Conservation (phyloP, 2,797 vertebrate species). For the Petrocephalus sullivani region DNA sequence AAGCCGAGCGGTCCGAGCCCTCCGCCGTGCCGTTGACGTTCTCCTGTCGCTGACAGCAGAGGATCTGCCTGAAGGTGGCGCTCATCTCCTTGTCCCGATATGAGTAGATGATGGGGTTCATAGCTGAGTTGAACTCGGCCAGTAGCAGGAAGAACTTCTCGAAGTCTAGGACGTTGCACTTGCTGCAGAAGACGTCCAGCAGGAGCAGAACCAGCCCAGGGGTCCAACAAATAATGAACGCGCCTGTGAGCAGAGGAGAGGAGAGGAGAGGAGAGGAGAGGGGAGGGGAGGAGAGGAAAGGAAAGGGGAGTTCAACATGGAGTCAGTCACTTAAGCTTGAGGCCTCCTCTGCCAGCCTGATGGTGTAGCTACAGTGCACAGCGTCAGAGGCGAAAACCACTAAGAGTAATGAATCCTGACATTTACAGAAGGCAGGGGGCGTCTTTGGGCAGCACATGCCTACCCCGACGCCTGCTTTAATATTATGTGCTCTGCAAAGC, state of each 20-base stretch:
- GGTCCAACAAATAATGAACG: slow-evolving; percentile 98
- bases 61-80: slow-evolving; percentile 91
- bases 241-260: slow-evolving; percentile 62
- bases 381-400: neutral
- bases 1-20: slow-evolving; percentile 88
- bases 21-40: slow-evolving; percentile 78
- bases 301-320: neutral
- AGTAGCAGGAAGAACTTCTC: slow-evolving; percentile 98
- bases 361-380: neutral
- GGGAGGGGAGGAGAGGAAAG: too few relatives aligned
- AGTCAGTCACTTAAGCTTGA: neutral
- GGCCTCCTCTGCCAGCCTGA: neutral
- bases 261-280: slow-evolving; percentile 4
- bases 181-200: slow-evolving; percentile 86
- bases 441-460: neutral
- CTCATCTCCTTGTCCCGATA: slow-evolving; percentile 99
- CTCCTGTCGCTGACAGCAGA: slow-evolving; percentile 90
- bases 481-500: neutral
- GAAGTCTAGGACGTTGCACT: slow-evolving; percentile 82
- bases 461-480: neutral
- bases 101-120: slow-evolving; percentile 99
- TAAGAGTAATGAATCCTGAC: neutral
- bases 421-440: neutral
- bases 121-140: slow-evolving; percentile 96
- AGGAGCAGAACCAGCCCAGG: slow-evolving; percentile 90